Conservation (phyloP, 2,888 invertebrate genomes). For the Phorcus lineatus region DNA sequence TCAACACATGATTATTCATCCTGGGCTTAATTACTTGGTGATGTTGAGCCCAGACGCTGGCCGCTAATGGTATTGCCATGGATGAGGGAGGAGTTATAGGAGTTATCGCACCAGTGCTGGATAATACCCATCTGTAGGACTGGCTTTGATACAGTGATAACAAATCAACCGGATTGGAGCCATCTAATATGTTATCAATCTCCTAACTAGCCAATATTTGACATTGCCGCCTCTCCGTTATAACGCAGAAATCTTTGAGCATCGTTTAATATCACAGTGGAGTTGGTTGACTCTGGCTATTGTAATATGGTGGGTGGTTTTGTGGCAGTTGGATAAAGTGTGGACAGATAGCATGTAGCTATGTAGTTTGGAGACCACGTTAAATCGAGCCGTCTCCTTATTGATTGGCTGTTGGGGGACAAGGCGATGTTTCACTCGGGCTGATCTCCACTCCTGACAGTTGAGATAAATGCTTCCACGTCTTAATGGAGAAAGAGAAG, state of each 20-base stretch:
- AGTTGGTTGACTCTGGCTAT: background rate
- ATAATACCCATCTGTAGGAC: constrained; percentile 5
- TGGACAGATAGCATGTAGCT: background rate
- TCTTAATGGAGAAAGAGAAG: background rate
- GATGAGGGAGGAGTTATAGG: background rate
- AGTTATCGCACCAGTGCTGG: background rate
- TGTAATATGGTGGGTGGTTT: background rate
- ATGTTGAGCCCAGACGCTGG: background rate
- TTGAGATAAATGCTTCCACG: background rate
- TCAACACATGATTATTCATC: constrained; percentile 4
- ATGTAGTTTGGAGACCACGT: background rate
- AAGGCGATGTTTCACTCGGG: background rate
- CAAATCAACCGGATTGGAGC: constrained; percentile 2
- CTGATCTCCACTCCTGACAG: background rate
- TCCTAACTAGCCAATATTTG: constrained; percentile 11
- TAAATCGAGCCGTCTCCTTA: background rate
- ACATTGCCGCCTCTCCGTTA: background rate
- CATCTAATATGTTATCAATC: constrained; percentile 13
- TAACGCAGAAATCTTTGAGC: background rate
- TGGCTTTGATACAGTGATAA: constrained; percentile 3
- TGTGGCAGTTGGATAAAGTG: background rate
- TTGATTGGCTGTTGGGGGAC: background rate
- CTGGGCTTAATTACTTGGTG: background rate
- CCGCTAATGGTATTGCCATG: background rate
- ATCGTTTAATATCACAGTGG: background rate